phyloP scores from a whole-genome alignment of 2,113 vertebrate species.

The Natator depressus region DNA sequence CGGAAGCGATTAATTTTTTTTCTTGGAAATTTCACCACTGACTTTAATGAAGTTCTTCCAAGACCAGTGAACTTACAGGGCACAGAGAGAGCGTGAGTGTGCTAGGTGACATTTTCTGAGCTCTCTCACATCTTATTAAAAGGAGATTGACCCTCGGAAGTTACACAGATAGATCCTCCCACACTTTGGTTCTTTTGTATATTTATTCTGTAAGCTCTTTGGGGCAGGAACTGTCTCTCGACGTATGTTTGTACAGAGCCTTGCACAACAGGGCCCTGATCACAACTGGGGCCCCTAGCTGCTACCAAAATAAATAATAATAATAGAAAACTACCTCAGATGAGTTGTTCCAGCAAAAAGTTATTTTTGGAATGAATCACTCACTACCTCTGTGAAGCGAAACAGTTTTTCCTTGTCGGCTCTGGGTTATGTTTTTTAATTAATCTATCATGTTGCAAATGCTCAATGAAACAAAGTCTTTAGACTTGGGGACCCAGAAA shows the following conservation, averaged over 20 bases:
- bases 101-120: background rate
- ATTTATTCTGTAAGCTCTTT: background rate
- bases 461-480: conserved; percentile 86
- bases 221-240: background rate
- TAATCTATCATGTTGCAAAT: conserved; percentile 86
- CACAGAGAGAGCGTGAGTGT: background rate
- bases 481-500: conserved; percentile 78
- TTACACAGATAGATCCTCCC: background rate
- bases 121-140: background rate
- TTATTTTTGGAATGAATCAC: background rate
- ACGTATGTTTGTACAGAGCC: background rate
- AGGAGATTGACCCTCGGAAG: background rate
- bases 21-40: conserved; percentile 44
- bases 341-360: background rate
- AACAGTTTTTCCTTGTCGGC: accelerated
- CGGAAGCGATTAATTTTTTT: conserved; percentile 13
- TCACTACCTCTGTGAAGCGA: background rate
- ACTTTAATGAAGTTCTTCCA: conserved; percentile 66
- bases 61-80: background rate
- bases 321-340: background rate
- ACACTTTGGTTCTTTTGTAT: background rate
- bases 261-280: background rate
- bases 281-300: background rate
- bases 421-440: conserved; percentile 34
- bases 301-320: background rate